Evolutionary conservation across 2,113 vertebrate genomes (phyloP).

Genomic region (Corapipo altera): DNA sequence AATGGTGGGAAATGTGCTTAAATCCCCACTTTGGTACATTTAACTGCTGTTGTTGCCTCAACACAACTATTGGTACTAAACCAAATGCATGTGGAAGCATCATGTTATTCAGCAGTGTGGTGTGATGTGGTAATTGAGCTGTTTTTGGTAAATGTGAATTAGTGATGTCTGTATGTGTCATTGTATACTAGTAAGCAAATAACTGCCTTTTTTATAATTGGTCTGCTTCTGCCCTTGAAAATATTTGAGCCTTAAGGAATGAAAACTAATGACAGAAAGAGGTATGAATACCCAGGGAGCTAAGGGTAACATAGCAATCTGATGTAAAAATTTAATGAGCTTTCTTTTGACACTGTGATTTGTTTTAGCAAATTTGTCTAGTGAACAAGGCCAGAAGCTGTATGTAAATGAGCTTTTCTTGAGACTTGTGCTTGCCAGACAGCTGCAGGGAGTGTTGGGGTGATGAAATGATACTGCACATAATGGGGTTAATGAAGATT

Average conservation of each 20-base stretch:
- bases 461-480: slow-evolving; percentile 67
- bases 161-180: neutral
- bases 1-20: neutral
- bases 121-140: neutral
- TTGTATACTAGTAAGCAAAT: slow-evolving; percentile 14
- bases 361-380: slow-evolving; percentile 67
- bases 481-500: slow-evolving; percentile 67
- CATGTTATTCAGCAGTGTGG: neutral
- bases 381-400: slow-evolving; percentile 62
- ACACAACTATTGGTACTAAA: neutral
- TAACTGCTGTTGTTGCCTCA: slow-evolving; percentile 6
- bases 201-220: slow-evolving; percentile 14
- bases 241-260: slow-evolving; percentile 34
- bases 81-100: neutral
- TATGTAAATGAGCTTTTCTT: slow-evolving; percentile 71
- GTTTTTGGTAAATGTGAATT: neutral
- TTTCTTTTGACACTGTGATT: slow-evolving; percentile 70
- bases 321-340: slow-evolving; percentile 74
- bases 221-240: slow-evolving; percentile 31
- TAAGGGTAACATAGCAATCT: slow-evolving; percentile 47
- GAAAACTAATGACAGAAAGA: slow-evolving; percentile 14
- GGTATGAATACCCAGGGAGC: slow-evolving; percentile 10
- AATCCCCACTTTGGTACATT: neutral
- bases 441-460: slow-evolving; percentile 39
- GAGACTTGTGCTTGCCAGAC: slow-evolving; percentile 33